phyloP scores from a whole-genome alignment of 2,113 vertebrate genomes.

The Sakesphorus luctuosus region DNA sequence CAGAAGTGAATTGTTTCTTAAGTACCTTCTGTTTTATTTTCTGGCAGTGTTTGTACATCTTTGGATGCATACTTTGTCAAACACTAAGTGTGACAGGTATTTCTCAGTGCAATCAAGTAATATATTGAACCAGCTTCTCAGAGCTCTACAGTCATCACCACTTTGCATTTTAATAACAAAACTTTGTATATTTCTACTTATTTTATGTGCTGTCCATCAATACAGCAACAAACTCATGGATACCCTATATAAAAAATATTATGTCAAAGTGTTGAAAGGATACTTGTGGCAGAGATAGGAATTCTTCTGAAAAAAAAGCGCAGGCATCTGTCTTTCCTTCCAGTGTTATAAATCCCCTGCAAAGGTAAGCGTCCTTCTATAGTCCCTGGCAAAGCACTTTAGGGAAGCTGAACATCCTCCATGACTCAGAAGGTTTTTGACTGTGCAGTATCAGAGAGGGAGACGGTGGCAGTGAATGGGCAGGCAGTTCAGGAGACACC shows the following conservation, averaged over 20 bases:
- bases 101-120: not conserved
- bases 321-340: not conserved
- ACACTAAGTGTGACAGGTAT: not conserved
- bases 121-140: not conserved
- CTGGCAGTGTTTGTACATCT: not conserved
- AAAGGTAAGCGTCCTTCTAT: accelerated
- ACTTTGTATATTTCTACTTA: not conserved
- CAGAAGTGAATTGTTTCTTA: not conserved
- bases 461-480: accelerated
- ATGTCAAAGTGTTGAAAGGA: not conserved
- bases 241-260: not conserved
- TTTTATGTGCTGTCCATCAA: not conserved
- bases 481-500: not conserved
- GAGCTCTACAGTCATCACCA: not conserved
- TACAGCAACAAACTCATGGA: not conserved
- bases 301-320: not conserved
- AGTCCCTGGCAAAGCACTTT: not conserved
- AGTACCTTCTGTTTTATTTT: not conserved
- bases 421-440: accelerated
- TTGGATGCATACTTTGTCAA: not conserved
- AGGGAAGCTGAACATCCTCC: not conserved
- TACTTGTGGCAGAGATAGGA: not conserved
- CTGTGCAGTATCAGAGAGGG: accelerated
- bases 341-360: not conserved
- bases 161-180: not conserved